A percentile compares a stretch with the other conserved stretches of the same genome.
phyloP scores from a whole-genome alignment of 2,888 invertebrate genomes.

The Hydrotaea diabolus region DNA sequence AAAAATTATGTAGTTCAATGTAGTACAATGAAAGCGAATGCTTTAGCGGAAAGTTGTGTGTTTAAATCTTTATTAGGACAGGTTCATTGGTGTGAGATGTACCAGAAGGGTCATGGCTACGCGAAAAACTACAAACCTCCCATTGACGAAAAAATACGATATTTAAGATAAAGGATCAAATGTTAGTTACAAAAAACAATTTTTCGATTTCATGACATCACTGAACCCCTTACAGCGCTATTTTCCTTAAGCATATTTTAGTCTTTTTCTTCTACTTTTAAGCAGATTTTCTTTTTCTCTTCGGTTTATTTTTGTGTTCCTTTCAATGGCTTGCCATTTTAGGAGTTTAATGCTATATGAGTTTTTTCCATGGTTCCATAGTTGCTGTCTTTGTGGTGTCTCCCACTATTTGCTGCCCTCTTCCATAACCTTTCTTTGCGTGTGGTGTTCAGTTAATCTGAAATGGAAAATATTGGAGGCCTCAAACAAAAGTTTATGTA shows the following conservation, averaged over 20 bases:
- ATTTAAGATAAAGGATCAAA: too few relatives aligned
- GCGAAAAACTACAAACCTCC: too few relatives aligned
- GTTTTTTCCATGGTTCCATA: slow-evolving; percentile 18
- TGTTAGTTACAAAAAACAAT: too few relatives aligned
- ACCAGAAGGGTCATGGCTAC: too few relatives aligned
- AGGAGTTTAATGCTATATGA: slow-evolving; percentile 45
- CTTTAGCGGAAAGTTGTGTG: too few relatives aligned
- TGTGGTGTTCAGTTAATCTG: slow-evolving; percentile 47
- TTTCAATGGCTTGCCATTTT: slow-evolving; percentile 32
- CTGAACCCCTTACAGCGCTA: not conserved
- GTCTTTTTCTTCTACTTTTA: slow-evolving; percentile 3
- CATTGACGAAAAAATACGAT: too few relatives aligned
- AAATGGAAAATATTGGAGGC: slow-evolving; percentile 44
- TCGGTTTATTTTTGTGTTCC: slow-evolving; percentile 39
- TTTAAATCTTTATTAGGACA: too few relatives aligned
- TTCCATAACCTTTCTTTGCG: slow-evolving; percentile 37
- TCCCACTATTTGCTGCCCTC: slow-evolving; percentile 21
- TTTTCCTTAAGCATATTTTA: slow-evolving; percentile 45
- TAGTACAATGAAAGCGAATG: too few relatives aligned
- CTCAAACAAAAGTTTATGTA: slow-evolving; percentile 41
- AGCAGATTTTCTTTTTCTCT: slow-evolving; percentile 25
- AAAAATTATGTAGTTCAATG: too few relatives aligned
- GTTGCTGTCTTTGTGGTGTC: not conserved
- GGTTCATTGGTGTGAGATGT: too few relatives aligned
- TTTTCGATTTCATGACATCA: too few relatives aligned